phyloP scores from a whole-genome alignment of 53 echinoderm and acorn worm genomes.

The Stichopus horrens region DNA sequence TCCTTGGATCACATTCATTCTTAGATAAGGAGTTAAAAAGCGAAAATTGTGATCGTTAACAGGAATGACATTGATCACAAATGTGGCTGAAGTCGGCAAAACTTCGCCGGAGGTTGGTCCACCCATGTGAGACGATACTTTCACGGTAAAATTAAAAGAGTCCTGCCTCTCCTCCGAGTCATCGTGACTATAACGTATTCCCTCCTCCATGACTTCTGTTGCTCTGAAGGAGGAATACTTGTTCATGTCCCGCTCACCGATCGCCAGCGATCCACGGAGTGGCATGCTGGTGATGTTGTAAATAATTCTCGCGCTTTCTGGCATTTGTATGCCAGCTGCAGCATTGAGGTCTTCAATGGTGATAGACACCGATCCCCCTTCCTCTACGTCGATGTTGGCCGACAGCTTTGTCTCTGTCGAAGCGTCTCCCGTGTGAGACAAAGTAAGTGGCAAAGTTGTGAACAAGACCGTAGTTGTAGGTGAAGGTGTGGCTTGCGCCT shows the following conservation, averaged over 20 bases:
- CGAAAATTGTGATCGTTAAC: conserved; percentile 86
- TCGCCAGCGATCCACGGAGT: conserved; percentile 62
- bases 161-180: conserved; percentile 81
- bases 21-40: conserved; percentile 72
- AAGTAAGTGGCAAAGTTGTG: conserved; percentile 9
- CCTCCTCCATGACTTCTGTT: conserved; percentile 55
- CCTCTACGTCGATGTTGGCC: conserved; percentile 57
- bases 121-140: conserved; percentile 45
- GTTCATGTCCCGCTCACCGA: conserved; percentile 62
- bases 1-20: conserved; percentile 79
- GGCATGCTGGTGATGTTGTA: conserved; percentile 71
- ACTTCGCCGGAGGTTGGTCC: conserved; percentile 28
- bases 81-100: conserved; percentile 49
- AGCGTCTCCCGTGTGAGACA: background rate
- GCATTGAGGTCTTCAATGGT: conserved; percentile 66
- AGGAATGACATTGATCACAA: conserved; percentile 67
- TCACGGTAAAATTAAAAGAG: conserved; percentile 76
- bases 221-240: conserved; percentile 61
- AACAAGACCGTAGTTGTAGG: conserved; percentile 14
- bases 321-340: conserved; percentile 43
- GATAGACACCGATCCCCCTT: conserved; percentile 71
- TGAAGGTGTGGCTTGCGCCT: conserved; percentile 46
- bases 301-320: conserved; percentile 51
- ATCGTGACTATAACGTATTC: conserved; percentile 80
- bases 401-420: background rate